These are phyloP conservation scores for Sesia bembeciformis DNA, from an alignment of 2,888 invertebrate species.

Conservation along the genomic window DNA sequence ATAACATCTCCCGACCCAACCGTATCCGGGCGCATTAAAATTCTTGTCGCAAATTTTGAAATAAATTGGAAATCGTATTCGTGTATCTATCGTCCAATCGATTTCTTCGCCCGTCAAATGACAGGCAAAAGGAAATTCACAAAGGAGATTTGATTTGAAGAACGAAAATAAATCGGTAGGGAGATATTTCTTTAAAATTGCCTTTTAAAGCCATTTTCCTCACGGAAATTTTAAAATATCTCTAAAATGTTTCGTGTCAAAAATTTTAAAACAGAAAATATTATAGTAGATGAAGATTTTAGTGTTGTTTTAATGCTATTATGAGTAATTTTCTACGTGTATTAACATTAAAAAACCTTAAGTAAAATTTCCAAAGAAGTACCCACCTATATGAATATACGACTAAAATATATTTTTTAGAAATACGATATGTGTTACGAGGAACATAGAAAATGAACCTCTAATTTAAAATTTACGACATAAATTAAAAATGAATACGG, in stretches of 20 bases:
- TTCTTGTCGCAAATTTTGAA: constrained; percentile 43
- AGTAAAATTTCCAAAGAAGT: no score
- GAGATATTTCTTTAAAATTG: constrained; percentile 22
- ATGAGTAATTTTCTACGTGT: no score
- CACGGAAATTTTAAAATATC: background rate
- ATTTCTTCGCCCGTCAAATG: constrained; percentile 39
- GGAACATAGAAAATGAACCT: no score
- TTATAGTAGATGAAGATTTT: no score
- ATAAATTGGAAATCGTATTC: constrained; percentile 48
- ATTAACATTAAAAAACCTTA: no score
- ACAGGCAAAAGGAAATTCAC: constrained; percentile 20
- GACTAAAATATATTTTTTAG: no score
- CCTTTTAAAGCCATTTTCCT: constrained; percentile 26
- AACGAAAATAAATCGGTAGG: constrained; percentile 21
- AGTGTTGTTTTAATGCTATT: no score
- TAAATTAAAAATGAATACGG: no score
- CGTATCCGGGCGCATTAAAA: constrained; percentile 31
- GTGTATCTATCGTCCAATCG: constrained; percentile 43
- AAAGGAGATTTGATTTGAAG: constrained; percentile 33
- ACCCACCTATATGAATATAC: no score
- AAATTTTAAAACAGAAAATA: no score
- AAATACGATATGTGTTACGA: no score
- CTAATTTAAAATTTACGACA: no score
- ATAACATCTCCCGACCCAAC: constrained; percentile 13
- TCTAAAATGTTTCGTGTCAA: background rate